Percentiles rank a stretch among this genome's conserved stretches.
Conservation (phyloP, 2,888 invertebrate species). For the Homarus gammarus region DNA sequence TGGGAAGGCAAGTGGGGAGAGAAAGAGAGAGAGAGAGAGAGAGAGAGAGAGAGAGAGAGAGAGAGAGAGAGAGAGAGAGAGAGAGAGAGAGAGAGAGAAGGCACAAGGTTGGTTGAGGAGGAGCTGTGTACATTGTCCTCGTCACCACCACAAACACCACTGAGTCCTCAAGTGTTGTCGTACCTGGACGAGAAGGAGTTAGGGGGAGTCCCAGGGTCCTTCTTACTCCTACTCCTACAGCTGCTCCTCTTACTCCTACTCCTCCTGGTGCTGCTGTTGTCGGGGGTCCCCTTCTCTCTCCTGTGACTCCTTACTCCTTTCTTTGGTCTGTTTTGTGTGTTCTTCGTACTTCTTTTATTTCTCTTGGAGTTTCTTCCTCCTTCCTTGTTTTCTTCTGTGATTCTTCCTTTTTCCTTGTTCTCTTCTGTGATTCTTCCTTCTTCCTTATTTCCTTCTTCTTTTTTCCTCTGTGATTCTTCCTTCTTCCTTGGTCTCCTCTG, state of each 20-base stretch:
- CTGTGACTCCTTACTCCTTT: neutral
- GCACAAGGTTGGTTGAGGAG: neutral
- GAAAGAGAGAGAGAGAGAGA: neutral
- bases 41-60: too few species aligned
- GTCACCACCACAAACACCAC: conserved; percentile 52
- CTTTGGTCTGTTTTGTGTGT: neutral
- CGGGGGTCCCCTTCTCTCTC: neutral
- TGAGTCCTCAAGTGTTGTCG: conserved; percentile 34
- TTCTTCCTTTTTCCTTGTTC: too few species aligned
- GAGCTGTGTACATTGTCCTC: conserved; percentile 18
- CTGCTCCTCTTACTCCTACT: too few species aligned
- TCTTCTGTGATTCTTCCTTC: too few species aligned
- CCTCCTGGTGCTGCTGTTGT: too few species aligned
- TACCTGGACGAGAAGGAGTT: conserved; percentile 29
- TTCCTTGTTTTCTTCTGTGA: too few species aligned
- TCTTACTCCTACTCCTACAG: too few species aligned
- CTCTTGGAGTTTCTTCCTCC: neutral
- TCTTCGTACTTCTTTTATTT: neutral
- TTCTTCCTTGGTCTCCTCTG: too few species aligned
- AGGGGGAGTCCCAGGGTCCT: neutral
- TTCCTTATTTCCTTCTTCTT: too few species aligned
- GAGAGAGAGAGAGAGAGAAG: neutral
- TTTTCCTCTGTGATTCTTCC: too few species aligned
- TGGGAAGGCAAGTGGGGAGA: neutral
- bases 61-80: too few species aligned